A percentile compares a stretch with the other conserved stretches of the same genome.
phyloP scores from a whole-genome alignment of 2,797 vertebrate genomes.

The Gymnothorax reevesii region DNA sequence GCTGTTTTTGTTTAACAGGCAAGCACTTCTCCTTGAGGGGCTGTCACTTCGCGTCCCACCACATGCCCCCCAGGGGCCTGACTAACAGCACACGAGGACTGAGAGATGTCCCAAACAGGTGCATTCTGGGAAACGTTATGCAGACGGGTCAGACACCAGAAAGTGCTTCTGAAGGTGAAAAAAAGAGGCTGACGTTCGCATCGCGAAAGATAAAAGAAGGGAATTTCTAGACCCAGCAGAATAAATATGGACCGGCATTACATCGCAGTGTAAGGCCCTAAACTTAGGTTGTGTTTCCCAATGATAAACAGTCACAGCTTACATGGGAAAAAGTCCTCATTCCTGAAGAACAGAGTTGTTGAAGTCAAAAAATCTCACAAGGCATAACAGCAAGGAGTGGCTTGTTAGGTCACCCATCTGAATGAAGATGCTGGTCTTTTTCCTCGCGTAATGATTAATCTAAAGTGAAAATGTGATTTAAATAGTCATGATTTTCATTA shows the following conservation, averaged over 20 bases:
- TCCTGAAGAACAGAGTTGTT: not conserved
- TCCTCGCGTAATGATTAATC: conserved; percentile 53
- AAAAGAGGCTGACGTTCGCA: conserved; percentile 53
- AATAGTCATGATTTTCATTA: conserved; percentile 14
- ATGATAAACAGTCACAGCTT: conserved; percentile 20
- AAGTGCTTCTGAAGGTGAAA: conserved; percentile 66
- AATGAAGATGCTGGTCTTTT: not conserved
- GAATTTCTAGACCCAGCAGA: conserved; percentile 51
- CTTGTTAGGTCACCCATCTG: conserved; percentile 6
- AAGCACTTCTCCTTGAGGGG: conserved; percentile 57
- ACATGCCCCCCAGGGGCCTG: conserved; percentile 65
- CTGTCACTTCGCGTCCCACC: conserved; percentile 55
- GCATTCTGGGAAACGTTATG: conserved; percentile 69
- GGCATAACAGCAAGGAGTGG: conserved; percentile 12
- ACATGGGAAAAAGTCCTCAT: not conserved
- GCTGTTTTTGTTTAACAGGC: conserved; percentile 60
- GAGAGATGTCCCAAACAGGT: conserved; percentile 69
- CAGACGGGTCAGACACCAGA: conserved; percentile 63
- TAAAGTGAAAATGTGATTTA: conserved; percentile 56
- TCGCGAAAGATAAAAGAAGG: conserved; percentile 40
- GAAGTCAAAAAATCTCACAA: not conserved
- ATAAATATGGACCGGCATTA: conserved; percentile 26
- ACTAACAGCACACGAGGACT: conserved; percentile 70
- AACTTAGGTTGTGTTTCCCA: not conserved
- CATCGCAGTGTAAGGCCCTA: not conserved